Evolutionary conservation across 2,113 vertebrate species (phyloP).

Genomic region (Melanerpes formicivorus): DNA sequence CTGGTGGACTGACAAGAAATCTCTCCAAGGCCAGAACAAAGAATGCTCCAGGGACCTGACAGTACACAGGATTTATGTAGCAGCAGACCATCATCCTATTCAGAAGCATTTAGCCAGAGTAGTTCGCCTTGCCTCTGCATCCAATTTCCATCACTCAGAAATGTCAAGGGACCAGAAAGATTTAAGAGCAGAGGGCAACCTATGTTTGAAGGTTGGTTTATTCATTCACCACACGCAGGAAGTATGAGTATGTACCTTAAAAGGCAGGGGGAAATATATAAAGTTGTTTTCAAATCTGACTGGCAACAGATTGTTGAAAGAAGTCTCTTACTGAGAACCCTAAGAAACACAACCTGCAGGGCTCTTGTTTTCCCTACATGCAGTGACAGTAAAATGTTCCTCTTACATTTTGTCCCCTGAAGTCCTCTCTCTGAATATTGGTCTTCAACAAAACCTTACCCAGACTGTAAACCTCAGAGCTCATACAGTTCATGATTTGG

Average conservation of each 20-base stretch:
- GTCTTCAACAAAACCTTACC: not conserved
- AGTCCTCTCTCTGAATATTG: not conserved
- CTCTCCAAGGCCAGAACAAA: constrained; percentile 69
- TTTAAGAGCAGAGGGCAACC: constrained; percentile 36
- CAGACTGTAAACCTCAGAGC: not conserved
- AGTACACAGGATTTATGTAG: constrained; percentile 62
- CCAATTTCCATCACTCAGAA: constrained; percentile 64
- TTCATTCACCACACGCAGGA: not conserved
- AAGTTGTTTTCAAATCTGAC: not conserved
- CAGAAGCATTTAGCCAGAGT: constrained; percentile 62
- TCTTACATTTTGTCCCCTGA: not conserved
- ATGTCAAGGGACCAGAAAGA: constrained; percentile 37
- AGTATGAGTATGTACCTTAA: not conserved
- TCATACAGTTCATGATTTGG: not conserved
- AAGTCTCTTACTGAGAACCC: not conserved
- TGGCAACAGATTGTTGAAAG: not conserved
- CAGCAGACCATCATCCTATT: constrained; percentile 63
- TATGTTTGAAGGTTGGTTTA: constrained; percentile 21
- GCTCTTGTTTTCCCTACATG: not conserved
- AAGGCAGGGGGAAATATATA: not conserved
- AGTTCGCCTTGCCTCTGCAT: constrained; percentile 54
- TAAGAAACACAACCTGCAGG: not conserved
- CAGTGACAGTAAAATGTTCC: not conserved
- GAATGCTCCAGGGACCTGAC: constrained; percentile 62
- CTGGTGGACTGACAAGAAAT: constrained; percentile 60